phyloP scores from a whole-genome alignment of 2,888 invertebrate species.

The Fabriciana adippe region DNA sequence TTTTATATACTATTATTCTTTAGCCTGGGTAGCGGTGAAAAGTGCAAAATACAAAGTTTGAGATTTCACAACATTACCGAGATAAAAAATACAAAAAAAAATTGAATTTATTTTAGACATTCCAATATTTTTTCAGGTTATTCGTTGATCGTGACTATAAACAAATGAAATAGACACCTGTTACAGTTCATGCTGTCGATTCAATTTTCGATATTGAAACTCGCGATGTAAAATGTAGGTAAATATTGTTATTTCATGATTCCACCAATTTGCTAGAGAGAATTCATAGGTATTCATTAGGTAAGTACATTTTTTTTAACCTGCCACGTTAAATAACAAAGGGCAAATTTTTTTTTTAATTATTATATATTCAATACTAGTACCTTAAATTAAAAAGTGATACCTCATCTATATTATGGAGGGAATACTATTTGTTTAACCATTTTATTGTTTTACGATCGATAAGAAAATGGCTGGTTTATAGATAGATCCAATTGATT shows the following conservation, averaged over 20 bases:
- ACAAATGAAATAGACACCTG: slow-evolving; percentile 13
- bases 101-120: neutral
- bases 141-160: neutral
- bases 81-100: neutral
- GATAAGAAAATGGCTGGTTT: no score
- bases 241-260: slow-evolving; percentile 18
- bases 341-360: no score
- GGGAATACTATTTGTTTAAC: no score
- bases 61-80: no score
- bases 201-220: slow-evolving; percentile 9
- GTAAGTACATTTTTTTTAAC: neutral
- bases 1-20: no score
- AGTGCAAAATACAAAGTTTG: no score
- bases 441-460: no score
- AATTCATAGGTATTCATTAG: neutral
- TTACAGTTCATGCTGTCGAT: slow-evolving; percentile 9
- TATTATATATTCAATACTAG: neutral
- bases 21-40: no score
- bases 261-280: neutral
- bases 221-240: slow-evolving; percentile 1
- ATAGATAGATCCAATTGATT: neutral
- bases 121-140: neutral
- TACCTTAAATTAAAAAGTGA: neutral
- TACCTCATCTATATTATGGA: no score
- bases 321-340: no score